These are phyloP conservation scores for Diadophis punctatus DNA, from an alignment of 2,113 vertebrate genomes.

Conservation along the genomic window DNA sequence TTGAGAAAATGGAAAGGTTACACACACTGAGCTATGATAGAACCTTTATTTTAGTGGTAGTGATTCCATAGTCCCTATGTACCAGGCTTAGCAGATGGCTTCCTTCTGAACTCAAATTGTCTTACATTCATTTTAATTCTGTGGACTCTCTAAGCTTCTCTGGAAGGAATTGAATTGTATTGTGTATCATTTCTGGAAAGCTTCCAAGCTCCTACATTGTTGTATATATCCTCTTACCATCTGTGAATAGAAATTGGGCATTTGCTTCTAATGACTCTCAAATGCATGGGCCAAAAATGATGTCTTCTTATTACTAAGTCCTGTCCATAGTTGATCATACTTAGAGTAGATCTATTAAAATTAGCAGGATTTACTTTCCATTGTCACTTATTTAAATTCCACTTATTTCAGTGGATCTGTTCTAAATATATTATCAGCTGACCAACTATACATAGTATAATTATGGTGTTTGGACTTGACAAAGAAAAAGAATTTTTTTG, in stretches of 20 bases:
- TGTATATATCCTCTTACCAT: conserved; percentile 27
- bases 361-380: neutral
- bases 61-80: conserved; percentile 32
- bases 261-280: conserved; percentile 10
- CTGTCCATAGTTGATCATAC: neutral
- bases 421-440: neutral
- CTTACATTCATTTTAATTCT: conserved; percentile 51
- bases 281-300: neutral
- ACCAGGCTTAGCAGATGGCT: conserved; percentile 50
- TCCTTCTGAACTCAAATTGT: conserved; percentile 34
- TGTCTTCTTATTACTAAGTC: neutral
- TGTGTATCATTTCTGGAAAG: conserved; percentile 18
- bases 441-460: neutral
- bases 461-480: neutral
- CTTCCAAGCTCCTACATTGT: conserved; percentile 47
- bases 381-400: neutral
- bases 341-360: neutral
- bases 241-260: conserved; percentile 22
- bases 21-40: conserved; percentile 40
- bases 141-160: conserved; percentile 36
- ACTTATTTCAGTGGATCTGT: neutral
- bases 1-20: neutral
- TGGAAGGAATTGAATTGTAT: conserved; percentile 37
- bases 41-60: conserved; percentile 13
- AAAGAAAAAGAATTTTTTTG: neutral